Evolutionary conservation across 2,113 vertebrate species (phyloP).

Genomic region (Embiotoca jacksoni): DNA sequence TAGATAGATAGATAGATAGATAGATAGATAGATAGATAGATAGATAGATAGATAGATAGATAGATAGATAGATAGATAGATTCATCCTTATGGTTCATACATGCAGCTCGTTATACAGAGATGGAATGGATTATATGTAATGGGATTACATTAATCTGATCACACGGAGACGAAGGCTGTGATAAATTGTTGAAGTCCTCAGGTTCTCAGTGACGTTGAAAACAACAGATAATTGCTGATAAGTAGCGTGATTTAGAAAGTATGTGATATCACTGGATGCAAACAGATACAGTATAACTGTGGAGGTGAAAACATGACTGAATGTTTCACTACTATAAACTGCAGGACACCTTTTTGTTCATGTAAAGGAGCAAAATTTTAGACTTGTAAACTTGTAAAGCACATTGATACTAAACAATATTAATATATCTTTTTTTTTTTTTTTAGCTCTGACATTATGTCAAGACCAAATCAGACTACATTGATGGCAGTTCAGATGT

Average conservation of each 20-base stretch:
- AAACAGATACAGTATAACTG: not conserved
- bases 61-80: constrained; percentile 11
- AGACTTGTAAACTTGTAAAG: too few relatives aligned
- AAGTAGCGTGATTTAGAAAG: constrained; percentile 22
- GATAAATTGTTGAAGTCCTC: constrained; percentile 37
- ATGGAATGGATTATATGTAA: constrained; percentile 28
- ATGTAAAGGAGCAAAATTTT: too few relatives aligned
- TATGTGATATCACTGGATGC: constrained; percentile 6
- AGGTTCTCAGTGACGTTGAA: constrained; percentile 20
- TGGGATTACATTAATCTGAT: constrained; percentile 42
- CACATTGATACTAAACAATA: too few relatives aligned
- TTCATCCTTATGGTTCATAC: not conserved
- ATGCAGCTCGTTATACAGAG: not conserved
- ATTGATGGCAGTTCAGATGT: too few relatives aligned
- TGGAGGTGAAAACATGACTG: not conserved
- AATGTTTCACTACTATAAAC: too few relatives aligned
- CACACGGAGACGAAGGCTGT: constrained; percentile 18
- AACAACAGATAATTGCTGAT: constrained; percentile 43
- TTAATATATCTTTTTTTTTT: too few relatives aligned
- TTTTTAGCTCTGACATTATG: too few relatives aligned
- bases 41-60: constrained; percentile 33
- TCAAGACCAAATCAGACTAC: too few relatives aligned
- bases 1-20: constrained; percentile 63
- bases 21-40: constrained; percentile 33
- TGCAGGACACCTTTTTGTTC: too few relatives aligned